These are phyloP conservation scores for Lepus timidus DNA, from an alignment of 2,113 vertebrate species.

Conservation along the genomic window DNA sequence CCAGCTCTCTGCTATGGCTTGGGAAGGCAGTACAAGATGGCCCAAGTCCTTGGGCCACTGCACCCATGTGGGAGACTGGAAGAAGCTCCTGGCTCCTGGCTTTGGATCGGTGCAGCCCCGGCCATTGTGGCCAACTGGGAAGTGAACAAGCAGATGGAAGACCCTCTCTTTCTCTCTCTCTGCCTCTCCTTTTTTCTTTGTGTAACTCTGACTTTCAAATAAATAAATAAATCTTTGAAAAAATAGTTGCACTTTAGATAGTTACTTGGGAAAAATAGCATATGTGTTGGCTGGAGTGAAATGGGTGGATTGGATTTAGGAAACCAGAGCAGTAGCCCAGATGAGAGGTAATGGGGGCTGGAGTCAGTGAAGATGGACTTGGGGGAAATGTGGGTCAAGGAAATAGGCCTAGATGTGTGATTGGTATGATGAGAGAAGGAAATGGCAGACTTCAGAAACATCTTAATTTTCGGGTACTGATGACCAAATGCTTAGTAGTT, in stretches of 20 bases:
- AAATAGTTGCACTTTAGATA: not conserved
- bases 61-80: too few species aligned
- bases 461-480: not conserved
- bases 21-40: too few species aligned
- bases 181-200: too few species aligned
- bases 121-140: too few species aligned
- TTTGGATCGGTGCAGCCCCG: too few species aligned
- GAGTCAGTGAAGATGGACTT: not conserved
- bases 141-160: too few species aligned
- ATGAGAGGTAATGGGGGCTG: not conserved
- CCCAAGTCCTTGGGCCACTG: too few species aligned
- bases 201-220: too few species aligned
- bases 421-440: not conserved
- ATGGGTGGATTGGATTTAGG: not conserved
- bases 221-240: too few species aligned
- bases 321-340: not conserved
- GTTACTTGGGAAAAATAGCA: not conserved
- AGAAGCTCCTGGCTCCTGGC: too few species aligned
- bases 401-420: not conserved
- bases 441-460: slow-evolving; percentile 10
- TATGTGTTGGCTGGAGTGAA: not conserved
- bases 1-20: too few species aligned
- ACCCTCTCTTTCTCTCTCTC: too few species aligned
- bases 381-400: not conserved
- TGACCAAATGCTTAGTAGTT: not conserved